Evolutionary conservation across 1,140 invertebrate genomes (phyloP).

Genomic region (Papilio xuthus): DNA sequence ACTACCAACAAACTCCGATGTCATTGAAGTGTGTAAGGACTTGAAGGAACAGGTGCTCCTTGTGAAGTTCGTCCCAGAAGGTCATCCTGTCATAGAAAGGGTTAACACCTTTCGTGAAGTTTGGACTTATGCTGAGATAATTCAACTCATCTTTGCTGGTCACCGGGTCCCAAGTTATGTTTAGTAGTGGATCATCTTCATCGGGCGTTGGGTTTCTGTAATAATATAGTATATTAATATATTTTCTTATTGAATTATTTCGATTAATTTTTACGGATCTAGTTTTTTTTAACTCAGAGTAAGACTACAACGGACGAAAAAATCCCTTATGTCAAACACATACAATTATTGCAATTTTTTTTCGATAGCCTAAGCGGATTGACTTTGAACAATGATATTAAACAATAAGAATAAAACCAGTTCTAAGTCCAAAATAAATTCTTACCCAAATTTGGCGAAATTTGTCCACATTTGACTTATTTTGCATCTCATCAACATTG

Average conservation of each 20-base stretch:
- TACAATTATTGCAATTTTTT: too few species aligned
- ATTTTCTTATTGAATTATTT: neutral
- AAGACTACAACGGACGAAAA: too few species aligned
- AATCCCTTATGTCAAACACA: too few species aligned
- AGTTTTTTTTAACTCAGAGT: too few species aligned
- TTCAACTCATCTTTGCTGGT: slow-evolving; percentile 62
- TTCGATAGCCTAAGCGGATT: too few species aligned
- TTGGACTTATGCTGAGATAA: slow-evolving; percentile 65
- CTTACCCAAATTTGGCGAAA: slow-evolving; percentile 75
- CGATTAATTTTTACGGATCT: too few species aligned
- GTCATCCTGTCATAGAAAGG: slow-evolving; percentile 71
- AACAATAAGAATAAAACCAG: too few species aligned
- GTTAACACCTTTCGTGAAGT: slow-evolving; percentile 73
- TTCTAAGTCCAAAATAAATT: neutral
- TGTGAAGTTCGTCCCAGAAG: slow-evolving; percentile 70
- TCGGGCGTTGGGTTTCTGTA: slow-evolving; percentile 69
- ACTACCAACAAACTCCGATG: slow-evolving; percentile 52
- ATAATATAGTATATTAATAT: slow-evolving; percentile 6
- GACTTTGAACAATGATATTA: too few species aligned
- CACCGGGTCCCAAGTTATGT: slow-evolving; percentile 73
- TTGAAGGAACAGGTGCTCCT: slow-evolving; percentile 60
- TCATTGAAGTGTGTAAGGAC: slow-evolving; percentile 63
- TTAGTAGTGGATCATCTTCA: slow-evolving; percentile 62
- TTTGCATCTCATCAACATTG: slow-evolving; percentile 61
- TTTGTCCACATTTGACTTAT: slow-evolving; percentile 76